A percentile compares a stretch with the other conserved stretches of the same genome.
Conservation (phyloP, 2,888 invertebrate genomes). For the Imbricaverruca yamaguchii region DNA sequence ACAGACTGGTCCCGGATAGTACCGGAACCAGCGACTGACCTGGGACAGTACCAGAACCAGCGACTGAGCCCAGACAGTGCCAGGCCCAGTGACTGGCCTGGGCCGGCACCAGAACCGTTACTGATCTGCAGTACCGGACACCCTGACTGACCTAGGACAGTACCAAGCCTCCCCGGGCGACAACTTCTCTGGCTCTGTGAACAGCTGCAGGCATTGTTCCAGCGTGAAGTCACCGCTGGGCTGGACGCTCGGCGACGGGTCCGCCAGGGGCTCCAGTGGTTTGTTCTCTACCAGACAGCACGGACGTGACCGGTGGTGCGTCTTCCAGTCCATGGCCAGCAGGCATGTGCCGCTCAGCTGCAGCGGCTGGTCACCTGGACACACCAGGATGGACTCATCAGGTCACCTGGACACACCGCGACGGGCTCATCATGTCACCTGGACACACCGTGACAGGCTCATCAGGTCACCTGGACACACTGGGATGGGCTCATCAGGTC, state of each 20-base stretch:
- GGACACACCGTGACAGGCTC: no score
- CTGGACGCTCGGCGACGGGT: conserved; percentile 26
- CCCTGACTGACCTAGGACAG: conserved; percentile 34
- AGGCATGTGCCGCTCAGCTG: conserved; percentile 37
- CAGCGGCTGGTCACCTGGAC: conserved; percentile 40
- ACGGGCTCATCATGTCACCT: no score
- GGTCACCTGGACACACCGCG: no score
- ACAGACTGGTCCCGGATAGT: background rate
- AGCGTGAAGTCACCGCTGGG: conserved; percentile 35
- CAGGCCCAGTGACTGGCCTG: background rate
- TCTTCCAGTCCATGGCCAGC: conserved; percentile 46
- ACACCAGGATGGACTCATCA: background rate
- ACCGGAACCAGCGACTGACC: no score
- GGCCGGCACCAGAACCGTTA: background rate
- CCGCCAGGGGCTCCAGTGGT: conserved; percentile 37
- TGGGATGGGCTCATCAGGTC: no score
- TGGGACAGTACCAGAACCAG: background rate
- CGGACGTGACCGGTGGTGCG: conserved; percentile 37
- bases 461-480: no score
- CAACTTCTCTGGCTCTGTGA: conserved; percentile 47
- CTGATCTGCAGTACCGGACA: background rate
- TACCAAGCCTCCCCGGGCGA: conserved; percentile 47
- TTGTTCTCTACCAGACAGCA: conserved; percentile 41
- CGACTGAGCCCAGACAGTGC: no score
- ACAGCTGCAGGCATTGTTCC: conserved; percentile 43